Percentiles rank a stretch among this genome's conserved stretches.
phyloP scores from a whole-genome alignment of 2,113 vertebrate species.

The Macaca fascicularis region DNA sequence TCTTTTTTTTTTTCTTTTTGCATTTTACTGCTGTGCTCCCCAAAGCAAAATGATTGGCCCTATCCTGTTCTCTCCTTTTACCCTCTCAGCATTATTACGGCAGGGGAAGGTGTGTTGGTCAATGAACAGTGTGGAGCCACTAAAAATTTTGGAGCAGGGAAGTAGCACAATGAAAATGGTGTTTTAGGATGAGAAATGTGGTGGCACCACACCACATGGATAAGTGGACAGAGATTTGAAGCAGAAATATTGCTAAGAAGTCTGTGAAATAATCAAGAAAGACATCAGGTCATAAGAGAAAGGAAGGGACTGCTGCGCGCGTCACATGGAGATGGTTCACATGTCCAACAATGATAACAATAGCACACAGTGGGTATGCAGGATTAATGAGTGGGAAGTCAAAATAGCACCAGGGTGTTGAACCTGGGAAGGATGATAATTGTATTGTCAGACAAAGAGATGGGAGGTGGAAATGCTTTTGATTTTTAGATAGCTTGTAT shows the following conservation, averaged over 20 bases:
- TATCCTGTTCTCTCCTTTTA: not conserved
- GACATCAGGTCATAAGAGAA: not conserved
- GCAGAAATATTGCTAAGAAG: not conserved
- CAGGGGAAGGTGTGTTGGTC: not conserved
- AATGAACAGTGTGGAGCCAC: not conserved
- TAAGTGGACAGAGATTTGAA: not conserved
- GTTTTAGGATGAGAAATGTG: constrained; percentile 20
- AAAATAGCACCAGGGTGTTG: not conserved
- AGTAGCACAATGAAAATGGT: not conserved
- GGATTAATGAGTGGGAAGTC: not conserved
- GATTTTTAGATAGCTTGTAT: not conserved
- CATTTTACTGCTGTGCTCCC: not conserved
- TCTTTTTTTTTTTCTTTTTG: not conserved
- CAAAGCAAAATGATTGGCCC: not conserved
- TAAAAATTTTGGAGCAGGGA: not conserved
- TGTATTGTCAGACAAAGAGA: not conserved
- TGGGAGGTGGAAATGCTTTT: not conserved
- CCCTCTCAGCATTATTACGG: not conserved
- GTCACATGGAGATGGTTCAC: not conserved
- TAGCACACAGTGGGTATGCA: not conserved
- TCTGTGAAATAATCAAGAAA: not conserved
- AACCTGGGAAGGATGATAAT: not conserved
- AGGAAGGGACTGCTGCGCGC: not conserved
- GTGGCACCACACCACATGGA: not conserved
- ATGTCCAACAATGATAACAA: not conserved